These are phyloP conservation scores for Philopotamus ludificatus DNA, from an alignment of 1,140 invertebrate species.

Conservation along the genomic window DNA sequence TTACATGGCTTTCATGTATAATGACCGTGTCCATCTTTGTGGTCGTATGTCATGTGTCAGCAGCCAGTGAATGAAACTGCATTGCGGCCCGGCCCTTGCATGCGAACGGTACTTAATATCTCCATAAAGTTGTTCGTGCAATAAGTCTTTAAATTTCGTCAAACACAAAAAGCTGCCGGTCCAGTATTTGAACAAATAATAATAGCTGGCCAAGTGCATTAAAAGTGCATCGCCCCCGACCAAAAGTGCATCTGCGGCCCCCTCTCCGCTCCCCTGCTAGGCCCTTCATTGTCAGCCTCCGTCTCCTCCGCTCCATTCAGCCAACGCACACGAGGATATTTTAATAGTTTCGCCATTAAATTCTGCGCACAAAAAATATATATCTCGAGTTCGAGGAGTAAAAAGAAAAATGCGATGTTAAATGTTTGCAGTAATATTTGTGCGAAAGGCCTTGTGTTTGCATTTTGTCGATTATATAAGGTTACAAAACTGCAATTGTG, in stretches of 20 bases:
- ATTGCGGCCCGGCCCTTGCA: background rate
- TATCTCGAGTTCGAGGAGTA: too few relatives aligned
- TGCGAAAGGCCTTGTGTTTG: too few relatives aligned
- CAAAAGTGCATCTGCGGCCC: conserved; percentile 26
- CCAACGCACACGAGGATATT: background rate
- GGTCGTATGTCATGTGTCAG: too few relatives aligned
- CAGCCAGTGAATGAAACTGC: background rate
- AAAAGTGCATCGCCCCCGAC: conserved; percentile 22
- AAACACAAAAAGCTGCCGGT: conserved; percentile 24
- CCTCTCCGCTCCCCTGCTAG: background rate
- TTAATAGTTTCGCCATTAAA: too few relatives aligned
- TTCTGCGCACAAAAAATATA: too few relatives aligned
- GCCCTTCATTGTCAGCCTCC: background rate
- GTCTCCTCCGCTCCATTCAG: background rate
- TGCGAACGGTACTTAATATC: conserved; percentile 22
- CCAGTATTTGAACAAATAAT: conserved; percentile 29
- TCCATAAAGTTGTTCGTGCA: background rate
- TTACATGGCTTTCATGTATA: too few relatives aligned
- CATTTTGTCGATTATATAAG: too few relatives aligned
- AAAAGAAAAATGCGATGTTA: too few relatives aligned
- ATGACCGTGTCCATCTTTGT: too few relatives aligned
- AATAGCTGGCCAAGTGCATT: conserved; percentile 23
- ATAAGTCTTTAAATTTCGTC: conserved; percentile 21
- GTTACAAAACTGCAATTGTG: too few relatives aligned
- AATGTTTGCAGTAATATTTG: too few relatives aligned